These are phyloP conservation scores for Tiliacea aurago DNA, from an alignment of 2,888 invertebrate genomes.

Conservation along the genomic window DNA sequence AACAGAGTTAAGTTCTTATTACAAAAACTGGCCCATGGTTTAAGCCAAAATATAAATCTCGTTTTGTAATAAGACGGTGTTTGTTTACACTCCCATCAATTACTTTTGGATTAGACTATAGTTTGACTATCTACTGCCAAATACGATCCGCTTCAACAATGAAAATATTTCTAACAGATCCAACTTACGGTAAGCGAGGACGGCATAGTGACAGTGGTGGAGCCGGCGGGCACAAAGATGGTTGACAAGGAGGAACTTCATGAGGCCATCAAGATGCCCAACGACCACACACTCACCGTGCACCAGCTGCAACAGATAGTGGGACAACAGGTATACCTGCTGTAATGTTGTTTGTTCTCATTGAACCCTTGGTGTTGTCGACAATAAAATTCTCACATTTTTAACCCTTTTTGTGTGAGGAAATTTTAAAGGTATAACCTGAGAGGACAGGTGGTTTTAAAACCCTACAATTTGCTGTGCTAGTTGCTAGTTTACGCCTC, in stretches of 20 bases:
- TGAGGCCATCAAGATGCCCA: constrained; percentile 86
- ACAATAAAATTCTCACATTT: background rate
- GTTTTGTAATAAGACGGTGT: too few relatives aligned
- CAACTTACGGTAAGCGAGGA: constrained; percentile 89
- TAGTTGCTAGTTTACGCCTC: background rate
- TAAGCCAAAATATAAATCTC: too few relatives aligned
- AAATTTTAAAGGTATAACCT: background rate
- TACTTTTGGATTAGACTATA: background rate
- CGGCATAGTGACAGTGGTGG: constrained; percentile 90
- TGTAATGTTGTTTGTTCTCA: constrained; percentile 47
- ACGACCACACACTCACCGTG: constrained; percentile 88
- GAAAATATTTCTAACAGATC: constrained; percentile 74
- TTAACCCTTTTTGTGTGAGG: background rate
- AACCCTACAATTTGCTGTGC: background rate
- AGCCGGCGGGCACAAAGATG: constrained; percentile 87
- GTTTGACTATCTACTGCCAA: background rate
- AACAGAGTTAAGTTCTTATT: too few relatives aligned
- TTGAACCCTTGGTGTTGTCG: constrained; percentile 8
- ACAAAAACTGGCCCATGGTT: too few relatives aligned
- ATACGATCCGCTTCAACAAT: background rate
- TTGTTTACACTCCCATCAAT: background rate
- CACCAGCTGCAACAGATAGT: constrained; percentile 91
- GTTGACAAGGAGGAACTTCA: constrained; percentile 87
- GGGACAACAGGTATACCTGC: constrained; percentile 89
- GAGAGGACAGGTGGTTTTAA: background rate